Evolutionary conservation across 2,113 vertebrate genomes (phyloP), one percentile per base, ranked within the genome.

Genomic region (Larimichthys crocea): DNA sequence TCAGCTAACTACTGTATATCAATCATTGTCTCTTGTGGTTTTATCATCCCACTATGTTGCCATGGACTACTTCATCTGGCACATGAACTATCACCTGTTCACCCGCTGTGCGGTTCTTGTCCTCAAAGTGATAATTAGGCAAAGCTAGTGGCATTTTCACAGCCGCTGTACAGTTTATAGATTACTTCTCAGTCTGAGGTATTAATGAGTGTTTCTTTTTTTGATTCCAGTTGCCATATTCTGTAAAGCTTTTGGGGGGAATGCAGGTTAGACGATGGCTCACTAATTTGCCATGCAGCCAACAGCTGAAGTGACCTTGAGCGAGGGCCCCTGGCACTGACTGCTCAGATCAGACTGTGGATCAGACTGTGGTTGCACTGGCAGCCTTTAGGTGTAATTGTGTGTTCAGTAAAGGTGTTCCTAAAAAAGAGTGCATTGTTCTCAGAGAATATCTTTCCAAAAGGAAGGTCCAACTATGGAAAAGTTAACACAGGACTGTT

Each of bases 111-210:
- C 24, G 68, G 77, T 76, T 76, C 65, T 44, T 72, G 69, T 68
- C 56, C 65, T 78, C 55, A 22, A 73, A 80, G 66, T 59, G 64
- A 69, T 87, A 80, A 86, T 88, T 85, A 74, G 71, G 53, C 22
- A 65, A 69, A 79, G 67, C 46, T 12, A 57, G 69, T 78, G 69
- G 71, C 57, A 80, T 82, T 85, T 80, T 69, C 82, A 64, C 73
- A 83, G 68, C 71, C 72, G 74, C 67, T 76, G 19, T 49, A 1
- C 63, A 29, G 56, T 79, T 77, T 69, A 48, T 40, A 71, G 26
- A 68, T 74, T 66, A 42, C 40, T 68, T 46, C 48, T 75, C 49
- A 19, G 49, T 50, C 0, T 49, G 48, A 74, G 5, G 4, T 65
- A 53, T 52, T 35, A 42, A 57, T 11, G 44, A 9, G 19, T 19